Conservation (phyloP, 2,888 invertebrate species). For the Epirrhoe tristata region DNA sequence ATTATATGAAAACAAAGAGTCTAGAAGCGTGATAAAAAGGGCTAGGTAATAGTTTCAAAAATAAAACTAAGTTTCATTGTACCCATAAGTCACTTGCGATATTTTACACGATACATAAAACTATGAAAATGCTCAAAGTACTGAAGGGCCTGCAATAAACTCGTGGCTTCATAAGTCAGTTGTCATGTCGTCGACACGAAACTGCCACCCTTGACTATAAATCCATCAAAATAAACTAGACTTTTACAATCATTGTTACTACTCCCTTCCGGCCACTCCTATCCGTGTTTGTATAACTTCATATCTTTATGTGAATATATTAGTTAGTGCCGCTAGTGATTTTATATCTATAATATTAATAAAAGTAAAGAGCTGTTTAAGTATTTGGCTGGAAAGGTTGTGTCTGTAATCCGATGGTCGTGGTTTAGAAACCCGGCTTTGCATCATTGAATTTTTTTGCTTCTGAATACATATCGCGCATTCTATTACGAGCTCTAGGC, state of each 20-base stretch:
- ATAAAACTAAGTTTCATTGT: neutral
- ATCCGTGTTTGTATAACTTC: conserved; percentile 31
- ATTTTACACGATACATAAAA: conserved; percentile 33
- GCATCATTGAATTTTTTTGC: no score
- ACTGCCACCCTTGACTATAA: conserved; percentile 57
- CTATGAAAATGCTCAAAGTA: conserved; percentile 24
- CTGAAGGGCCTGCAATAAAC: conserved; percentile 38
- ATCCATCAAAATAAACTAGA: conserved; percentile 61
- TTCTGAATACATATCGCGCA: no score
- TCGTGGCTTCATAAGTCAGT: conserved; percentile 48
- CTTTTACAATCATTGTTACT: conserved; percentile 53
- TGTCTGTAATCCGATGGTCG: no score
- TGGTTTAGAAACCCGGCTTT: no score
- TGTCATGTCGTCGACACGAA: conserved; percentile 49
- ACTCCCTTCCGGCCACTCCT: conserved; percentile 48
- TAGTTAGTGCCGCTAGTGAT: neutral
- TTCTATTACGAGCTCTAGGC: no score
- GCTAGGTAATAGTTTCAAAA: neutral
- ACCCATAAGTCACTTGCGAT: conserved; percentile 8
- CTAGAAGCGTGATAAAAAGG: neutral
- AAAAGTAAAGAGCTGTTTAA: no score
- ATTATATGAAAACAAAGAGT: no score
- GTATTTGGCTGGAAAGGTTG: no score
- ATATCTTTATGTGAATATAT: conserved; percentile 16
- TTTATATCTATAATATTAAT: neutral